Percentiles rank a stretch among this genome's conserved stretches.
Evolutionary conservation across 2,113 vertebrate species (phyloP).

Genomic region (Hiodon tergisus): DNA sequence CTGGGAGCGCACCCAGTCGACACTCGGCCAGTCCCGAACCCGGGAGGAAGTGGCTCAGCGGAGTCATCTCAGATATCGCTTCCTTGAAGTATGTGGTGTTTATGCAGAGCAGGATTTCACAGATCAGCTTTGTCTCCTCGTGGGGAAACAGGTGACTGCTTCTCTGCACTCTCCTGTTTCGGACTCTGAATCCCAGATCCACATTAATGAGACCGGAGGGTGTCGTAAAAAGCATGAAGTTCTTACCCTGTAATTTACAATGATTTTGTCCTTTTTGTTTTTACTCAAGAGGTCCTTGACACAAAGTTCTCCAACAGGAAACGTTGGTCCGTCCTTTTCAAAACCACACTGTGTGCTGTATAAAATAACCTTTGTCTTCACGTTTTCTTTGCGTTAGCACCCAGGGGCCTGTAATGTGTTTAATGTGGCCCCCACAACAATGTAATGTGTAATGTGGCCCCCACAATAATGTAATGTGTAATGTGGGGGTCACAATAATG

Average conservation of each 20-base stretch:
- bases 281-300: neutral
- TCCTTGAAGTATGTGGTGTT: neutral
- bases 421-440: too few species aligned
- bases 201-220: neutral
- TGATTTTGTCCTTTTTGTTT: slow-evolving; percentile 6
- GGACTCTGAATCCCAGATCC: neutral
- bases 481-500: too few species aligned
- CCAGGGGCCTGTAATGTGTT: neutral
- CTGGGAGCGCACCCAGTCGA: neutral
- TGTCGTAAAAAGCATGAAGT: neutral
- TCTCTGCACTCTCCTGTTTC: neutral
- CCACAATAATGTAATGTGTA: too few species aligned
- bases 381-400: slow-evolving; percentile 13
- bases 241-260: neutral
- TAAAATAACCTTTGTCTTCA: slow-evolving; percentile 1
- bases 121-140: neutral
- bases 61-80: neutral
- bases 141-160: neutral
- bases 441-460: too few species aligned
- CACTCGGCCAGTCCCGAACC: neutral
- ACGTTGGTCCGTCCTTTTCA: neutral
- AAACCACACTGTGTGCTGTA: slow-evolving; percentile 7
- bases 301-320: neutral
- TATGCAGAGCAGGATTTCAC: neutral
- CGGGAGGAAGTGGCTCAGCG: too few species aligned